Percentiles rank a stretch among this genome's conserved stretches.
These are phyloP conservation scores for Mythimna loreyi DNA, from an alignment of 2,888 invertebrate species.

Conservation along the genomic window DNA sequence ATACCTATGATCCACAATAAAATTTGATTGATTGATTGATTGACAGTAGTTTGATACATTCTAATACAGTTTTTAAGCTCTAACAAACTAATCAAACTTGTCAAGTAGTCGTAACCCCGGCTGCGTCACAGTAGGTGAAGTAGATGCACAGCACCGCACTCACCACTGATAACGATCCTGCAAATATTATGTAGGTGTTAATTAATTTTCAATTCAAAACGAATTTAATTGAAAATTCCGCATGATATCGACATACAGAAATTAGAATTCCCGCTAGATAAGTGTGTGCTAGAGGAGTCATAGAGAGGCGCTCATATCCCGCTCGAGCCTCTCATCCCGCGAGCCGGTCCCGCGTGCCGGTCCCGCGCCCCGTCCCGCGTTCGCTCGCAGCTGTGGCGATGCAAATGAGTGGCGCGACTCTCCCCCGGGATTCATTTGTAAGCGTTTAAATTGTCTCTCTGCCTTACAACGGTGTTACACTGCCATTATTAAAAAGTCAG, in stretches of 20 bases:
- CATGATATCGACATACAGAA: conserved; percentile 33
- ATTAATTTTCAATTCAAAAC: conserved; percentile 14
- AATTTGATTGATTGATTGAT: too few relatives aligned
- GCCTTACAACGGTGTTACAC: conserved; percentile 43
- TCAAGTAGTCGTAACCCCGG: background rate
- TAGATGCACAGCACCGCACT: background rate
- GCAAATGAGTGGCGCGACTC: conserved; percentile 51
- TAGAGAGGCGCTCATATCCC: conserved; percentile 27
- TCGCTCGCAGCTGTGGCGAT: conserved; percentile 28
- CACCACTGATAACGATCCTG: background rate
- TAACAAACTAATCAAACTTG: background rate
- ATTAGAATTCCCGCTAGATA: conserved; percentile 40
- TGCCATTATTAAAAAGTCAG: conserved; percentile 55
- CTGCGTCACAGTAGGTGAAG: background rate
- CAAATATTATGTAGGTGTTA: background rate
- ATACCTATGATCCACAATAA: too few relatives aligned
- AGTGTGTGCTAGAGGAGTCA: conserved; percentile 44
- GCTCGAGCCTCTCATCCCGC: conserved; percentile 15
- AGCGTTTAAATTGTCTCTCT: conserved; percentile 59
- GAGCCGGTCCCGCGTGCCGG: background rate
- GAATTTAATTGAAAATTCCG: conserved; percentile 31
- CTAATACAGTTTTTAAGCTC: background rate
- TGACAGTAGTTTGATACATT: background rate
- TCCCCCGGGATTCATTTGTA: conserved; percentile 59
- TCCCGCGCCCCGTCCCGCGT: background rate